Evolutionary conservation across 2,113 vertebrate species (phyloP).

Genomic region (Archocentrus centrarchus): DNA sequence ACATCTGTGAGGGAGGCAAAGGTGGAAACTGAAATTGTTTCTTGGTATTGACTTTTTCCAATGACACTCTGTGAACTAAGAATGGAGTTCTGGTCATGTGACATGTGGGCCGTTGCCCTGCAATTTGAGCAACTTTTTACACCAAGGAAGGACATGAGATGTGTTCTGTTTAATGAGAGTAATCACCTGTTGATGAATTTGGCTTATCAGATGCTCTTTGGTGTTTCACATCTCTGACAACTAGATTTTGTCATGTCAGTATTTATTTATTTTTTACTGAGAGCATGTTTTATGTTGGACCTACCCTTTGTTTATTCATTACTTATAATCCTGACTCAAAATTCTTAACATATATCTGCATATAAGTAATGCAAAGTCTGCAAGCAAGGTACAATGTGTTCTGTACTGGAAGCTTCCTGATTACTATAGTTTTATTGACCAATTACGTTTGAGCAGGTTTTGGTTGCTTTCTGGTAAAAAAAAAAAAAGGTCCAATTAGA

Average conservation of each 20-base stretch:
- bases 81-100: not conserved
- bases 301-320: not conserved
- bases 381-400: not conserved
- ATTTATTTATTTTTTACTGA: not conserved
- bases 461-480: not conserved
- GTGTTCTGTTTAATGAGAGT: not conserved
- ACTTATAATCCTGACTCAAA: not conserved
- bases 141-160: not conserved
- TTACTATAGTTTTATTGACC: not conserved
- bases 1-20: conserved; percentile 1
- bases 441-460: fast-evolving
- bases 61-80: not conserved
- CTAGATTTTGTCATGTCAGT: not conserved
- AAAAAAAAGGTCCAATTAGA: too few relatives aligned
- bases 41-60: not conserved
- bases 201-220: not conserved
- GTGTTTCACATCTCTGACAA: not conserved
- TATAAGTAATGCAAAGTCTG: not conserved
- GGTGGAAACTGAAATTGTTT: not conserved
- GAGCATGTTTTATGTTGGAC: not conserved
- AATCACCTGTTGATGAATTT: not conserved
- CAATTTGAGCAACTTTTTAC: not conserved
- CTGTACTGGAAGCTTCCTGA: not conserved
- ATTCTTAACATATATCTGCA: not conserved
- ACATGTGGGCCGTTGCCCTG: conserved; percentile 7